Evolutionary conservation across 2,888 invertebrate species (phyloP).

Genomic region (Netelia inedita): DNA sequence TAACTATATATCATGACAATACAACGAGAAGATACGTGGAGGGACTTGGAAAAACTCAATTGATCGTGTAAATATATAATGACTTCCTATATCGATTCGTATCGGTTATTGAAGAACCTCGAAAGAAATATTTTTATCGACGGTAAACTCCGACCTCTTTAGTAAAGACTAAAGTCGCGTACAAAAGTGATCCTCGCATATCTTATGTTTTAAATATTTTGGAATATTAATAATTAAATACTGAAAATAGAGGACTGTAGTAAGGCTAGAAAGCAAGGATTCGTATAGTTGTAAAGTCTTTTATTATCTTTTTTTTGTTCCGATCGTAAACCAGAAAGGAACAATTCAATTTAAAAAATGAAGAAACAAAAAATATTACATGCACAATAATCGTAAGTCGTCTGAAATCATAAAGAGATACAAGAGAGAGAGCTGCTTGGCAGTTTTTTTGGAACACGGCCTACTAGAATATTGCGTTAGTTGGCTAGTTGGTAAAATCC

Average conservation of each 20-base stretch:
- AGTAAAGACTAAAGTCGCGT: background rate
- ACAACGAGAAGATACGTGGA: slow-evolving; percentile 46
- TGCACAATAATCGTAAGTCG: slow-evolving; percentile 46
- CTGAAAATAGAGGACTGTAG: background rate
- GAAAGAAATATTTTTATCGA: slow-evolving; percentile 42
- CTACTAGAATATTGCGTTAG: slow-evolving; percentile 49
- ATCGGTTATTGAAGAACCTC: slow-evolving; percentile 24
- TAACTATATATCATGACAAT: slow-evolving; percentile 60
- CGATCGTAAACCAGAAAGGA: background rate
- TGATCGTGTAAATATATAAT: slow-evolving; percentile 48
- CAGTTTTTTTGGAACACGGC: slow-evolving; percentile 27
- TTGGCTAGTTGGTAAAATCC: slow-evolving; percentile 32
- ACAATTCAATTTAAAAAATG: background rate
- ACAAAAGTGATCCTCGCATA: no score
- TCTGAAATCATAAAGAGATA: slow-evolving; percentile 53
- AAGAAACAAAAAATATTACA: slow-evolving; percentile 38
- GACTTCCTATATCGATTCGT: slow-evolving; percentile 31
- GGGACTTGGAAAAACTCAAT: slow-evolving; percentile 62
- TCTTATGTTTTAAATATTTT: no score
- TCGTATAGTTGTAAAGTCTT: slow-evolving; percentile 4
- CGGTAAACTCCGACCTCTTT: slow-evolving; percentile 18
- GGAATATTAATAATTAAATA: no score
- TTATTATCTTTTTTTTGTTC: slow-evolving; percentile 13
- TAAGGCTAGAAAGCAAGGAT: slow-evolving; percentile 1
- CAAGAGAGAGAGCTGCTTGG: slow-evolving; percentile 31